These are phyloP conservation scores for Drosophila testacea DNA, from an alignment of 2,888 invertebrate genomes.

Conservation along the genomic window DNA sequence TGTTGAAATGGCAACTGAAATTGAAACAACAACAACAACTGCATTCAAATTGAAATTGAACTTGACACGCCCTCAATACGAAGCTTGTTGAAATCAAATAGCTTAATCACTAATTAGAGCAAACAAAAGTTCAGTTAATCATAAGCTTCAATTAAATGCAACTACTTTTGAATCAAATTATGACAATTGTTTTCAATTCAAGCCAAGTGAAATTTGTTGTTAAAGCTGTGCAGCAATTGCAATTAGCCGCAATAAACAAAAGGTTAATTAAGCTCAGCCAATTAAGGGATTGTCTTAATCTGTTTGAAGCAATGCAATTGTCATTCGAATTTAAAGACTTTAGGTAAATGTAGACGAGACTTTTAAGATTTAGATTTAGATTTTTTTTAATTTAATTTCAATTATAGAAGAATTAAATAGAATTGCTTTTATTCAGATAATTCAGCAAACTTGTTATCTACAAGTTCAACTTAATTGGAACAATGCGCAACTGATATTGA, in stretches of 20 bases:
- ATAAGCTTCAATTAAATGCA: background rate
- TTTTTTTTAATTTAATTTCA: no score
- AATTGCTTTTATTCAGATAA: no score
- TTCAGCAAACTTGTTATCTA: no score
- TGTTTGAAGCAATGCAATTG: background rate
- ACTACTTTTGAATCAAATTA: background rate
- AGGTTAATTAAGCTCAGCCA: background rate
- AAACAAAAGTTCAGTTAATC: background rate
- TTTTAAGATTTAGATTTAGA: no score
- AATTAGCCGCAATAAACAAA: background rate
- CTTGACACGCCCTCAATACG: constrained; percentile 6
- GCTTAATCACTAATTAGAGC: background rate
- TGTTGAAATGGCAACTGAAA: constrained; percentile 18
- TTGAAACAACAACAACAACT: background rate
- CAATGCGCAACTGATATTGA: no score
- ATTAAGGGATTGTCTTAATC: background rate
- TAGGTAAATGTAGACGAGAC: background rate
- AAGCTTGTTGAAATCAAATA: background rate
- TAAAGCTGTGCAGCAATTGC: constrained; percentile 1
- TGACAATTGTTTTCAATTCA: background rate
- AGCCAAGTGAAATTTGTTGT: background rate
- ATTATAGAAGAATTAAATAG: no score
- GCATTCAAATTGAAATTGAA: background rate
- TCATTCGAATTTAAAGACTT: background rate
- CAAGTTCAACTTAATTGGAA: no score